phyloP scores from a whole-genome alignment of 2,797 vertebrate genomes.

The Zenarchopterus dispar region DNA sequence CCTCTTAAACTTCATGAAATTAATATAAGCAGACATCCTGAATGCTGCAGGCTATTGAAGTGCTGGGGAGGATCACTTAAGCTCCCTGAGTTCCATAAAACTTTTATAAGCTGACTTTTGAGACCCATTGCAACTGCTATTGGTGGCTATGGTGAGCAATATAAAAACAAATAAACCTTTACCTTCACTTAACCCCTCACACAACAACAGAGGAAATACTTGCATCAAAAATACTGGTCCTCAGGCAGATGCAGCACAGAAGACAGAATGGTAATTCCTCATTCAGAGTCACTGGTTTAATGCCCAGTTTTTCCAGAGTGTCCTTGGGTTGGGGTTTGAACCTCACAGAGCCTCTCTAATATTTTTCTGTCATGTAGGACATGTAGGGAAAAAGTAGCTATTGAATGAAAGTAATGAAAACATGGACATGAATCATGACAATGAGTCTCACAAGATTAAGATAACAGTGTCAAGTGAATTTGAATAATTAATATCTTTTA shows the following conservation, averaged over 20 bases:
- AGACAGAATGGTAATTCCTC: too few relatives aligned
- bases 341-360: too few relatives aligned
- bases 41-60: conserved; percentile 82
- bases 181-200: conserved; percentile 85
- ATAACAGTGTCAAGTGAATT: too few relatives aligned
- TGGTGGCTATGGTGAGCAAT: conserved; percentile 87
- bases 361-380: too few relatives aligned
- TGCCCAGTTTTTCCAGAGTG: too few relatives aligned
- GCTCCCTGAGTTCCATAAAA: conserved; percentile 92
- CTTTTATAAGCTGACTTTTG: conserved; percentile 95
- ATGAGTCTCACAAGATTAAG: too few relatives aligned
- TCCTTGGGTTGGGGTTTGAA: too few relatives aligned
- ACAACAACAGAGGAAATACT: conserved; percentile 77
- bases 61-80: conserved; percentile 91
- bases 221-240: conserved; percentile 3
- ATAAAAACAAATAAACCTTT: conserved; percentile 86
- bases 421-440: too few relatives aligned
- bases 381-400: too few relatives aligned
- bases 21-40: conserved; percentile 97
- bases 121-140: conserved; percentile 88
- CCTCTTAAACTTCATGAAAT: conserved; percentile 98
- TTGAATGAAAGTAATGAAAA: too few relatives aligned
- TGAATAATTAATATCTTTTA: too few relatives aligned
- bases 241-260: not conserved
- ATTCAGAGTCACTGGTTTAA: too few relatives aligned